Base-by-base conservation (phyloP, 2,888 invertebrate genomes). In the Cylindroiulus punctatus region DNA sequence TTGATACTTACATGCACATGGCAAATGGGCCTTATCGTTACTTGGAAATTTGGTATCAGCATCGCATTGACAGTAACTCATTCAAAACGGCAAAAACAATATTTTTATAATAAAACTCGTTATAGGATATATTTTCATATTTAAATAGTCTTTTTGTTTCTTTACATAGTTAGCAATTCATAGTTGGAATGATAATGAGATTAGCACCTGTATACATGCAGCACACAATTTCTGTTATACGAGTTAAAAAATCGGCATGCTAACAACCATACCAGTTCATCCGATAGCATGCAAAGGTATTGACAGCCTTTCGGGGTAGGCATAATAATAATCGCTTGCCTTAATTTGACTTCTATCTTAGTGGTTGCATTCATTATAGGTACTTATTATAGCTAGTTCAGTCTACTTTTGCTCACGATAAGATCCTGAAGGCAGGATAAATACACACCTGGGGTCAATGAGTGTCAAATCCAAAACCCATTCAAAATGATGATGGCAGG, bases 401-500 rank as follows among this genome's bases (percentile, higher is more conserved):
- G 65, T 65, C 65, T 65, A 65, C 65, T 65, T 52, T 65, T 65
- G 65, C 10, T 65, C 65, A 65, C 65, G 65, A 65, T 65, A 65
- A 65, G 65, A 65, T 65, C 65, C 65, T 65, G 65, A 65, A 65
- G 65, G 65, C 65, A 65, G 65, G 65, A 65, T 65, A 65, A 65
- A 26, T 65, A 65, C 65, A 65, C 65, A 65, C 65, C 26, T 65
- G 65, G 65, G 65, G 65, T 65, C 65, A 65, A 65, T 65, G 65
- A 65, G 65, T 65, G 65, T 65, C 65, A 65, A 65, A 65, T 65
- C 65, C 65, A 65, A 65, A 65, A 65, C 65, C 65, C 65, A 65
- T 65, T 65, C 65, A 65, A 65, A 65, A 26, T 65, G 65, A 65
- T 65, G 65, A 65, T 65, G 65, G 65, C 65, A 65, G 65, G 26